Conservation (phyloP, 2,113 vertebrate genomes). For the Hemibagrus wyckioides region DNA sequence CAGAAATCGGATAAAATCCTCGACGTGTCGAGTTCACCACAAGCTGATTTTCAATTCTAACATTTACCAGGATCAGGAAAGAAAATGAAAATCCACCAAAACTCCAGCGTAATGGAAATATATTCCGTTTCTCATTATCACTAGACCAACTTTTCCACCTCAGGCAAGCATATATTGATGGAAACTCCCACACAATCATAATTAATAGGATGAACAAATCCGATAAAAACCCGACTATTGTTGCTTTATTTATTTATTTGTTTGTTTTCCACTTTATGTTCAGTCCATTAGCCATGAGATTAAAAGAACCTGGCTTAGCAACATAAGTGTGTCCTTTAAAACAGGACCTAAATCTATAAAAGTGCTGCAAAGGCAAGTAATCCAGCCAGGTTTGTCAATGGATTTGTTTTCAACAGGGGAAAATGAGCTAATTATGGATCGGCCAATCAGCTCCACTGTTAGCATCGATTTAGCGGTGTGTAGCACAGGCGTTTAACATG, state of each 20-base stretch:
- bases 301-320: neutral
- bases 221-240: neutral
- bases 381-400: neutral
- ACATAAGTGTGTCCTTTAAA: neutral
- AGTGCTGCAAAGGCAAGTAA: constrained; percentile 11
- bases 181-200: neutral
- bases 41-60: neutral
- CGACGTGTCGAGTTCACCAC: neutral
- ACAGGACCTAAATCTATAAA: neutral
- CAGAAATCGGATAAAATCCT: neutral
- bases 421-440: constrained; percentile 4
- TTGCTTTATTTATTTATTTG: neutral
- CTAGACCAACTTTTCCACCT: neutral
- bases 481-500: neutral
- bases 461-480: neutral
- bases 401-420: neutral
- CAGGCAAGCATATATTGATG: neutral
- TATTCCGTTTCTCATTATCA: neutral
- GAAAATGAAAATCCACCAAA: neutral
- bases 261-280: neutral
- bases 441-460: neutral
- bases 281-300: neutral
- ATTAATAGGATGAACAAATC: neutral
- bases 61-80: neutral
- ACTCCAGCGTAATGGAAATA: neutral